phyloP scores from a whole-genome alignment of 2,797 vertebrate genomes.

The Pteronotus mesoamericanus region DNA sequence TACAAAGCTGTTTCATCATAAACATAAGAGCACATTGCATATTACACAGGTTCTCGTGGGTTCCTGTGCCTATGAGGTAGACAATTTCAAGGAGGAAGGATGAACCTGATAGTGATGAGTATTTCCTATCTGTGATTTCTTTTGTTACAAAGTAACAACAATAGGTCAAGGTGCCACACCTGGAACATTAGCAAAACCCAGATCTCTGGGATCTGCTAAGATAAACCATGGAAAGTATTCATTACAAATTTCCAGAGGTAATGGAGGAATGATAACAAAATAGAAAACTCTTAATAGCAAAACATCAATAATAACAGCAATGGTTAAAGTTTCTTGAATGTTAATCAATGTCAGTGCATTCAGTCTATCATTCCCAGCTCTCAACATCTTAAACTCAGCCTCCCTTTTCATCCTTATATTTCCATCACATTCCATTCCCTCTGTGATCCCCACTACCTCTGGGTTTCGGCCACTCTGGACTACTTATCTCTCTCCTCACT shows the following conservation, averaged over 20 bases:
- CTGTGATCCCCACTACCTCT: too few species aligned
- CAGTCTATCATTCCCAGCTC: not conserved
- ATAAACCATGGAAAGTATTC: not conserved
- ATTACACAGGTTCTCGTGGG: not conserved
- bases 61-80: not conserved
- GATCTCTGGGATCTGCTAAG: not conserved
- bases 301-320: not conserved
- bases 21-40: not conserved
- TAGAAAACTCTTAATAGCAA: not conserved
- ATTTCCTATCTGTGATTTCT: conserved; percentile 8
- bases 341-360: not conserved
- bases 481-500: not conserved
- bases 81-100: not conserved
- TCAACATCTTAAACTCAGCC: not conserved
- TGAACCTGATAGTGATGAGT: not conserved
- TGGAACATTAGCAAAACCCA: not conserved
- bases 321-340: not conserved
- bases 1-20: not conserved
- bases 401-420: not conserved
- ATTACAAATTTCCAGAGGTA: not conserved
- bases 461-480: not conserved
- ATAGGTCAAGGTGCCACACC: not conserved
- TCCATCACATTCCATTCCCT: not conserved
- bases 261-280: not conserved
- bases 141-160: conserved; percentile 2